Percentiles rank a stretch among this genome's conserved stretches.
These are phyloP conservation scores for Diaperis boleti DNA, from an alignment of 2,888 invertebrate genomes.

Conservation along the genomic window DNA sequence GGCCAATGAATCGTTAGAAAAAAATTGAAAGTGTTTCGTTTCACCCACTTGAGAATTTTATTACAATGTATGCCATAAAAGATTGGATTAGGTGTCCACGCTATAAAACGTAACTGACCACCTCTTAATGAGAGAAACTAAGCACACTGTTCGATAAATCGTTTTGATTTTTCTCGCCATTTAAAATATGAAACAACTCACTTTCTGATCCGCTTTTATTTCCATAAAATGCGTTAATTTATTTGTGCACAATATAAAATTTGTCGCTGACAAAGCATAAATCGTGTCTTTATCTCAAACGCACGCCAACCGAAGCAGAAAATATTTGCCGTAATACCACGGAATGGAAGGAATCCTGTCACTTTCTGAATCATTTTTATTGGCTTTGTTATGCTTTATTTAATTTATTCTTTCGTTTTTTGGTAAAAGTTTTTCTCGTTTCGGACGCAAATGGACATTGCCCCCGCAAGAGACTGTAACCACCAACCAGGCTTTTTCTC, in stretches of 20 bases:
- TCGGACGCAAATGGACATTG: neutral
- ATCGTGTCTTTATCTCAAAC: slow-evolving; percentile 19
- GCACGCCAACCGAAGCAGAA: slow-evolving; percentile 7
- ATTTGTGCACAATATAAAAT: slow-evolving; percentile 10
- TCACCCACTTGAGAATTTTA: too few species aligned
- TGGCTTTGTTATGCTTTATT: slow-evolving; percentile 7
- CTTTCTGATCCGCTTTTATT: slow-evolving; percentile 20
- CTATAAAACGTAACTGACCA: neutral
- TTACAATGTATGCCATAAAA: slow-evolving; percentile 5
- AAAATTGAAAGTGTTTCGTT: too few species aligned
- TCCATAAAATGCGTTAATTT: slow-evolving; percentile 11
- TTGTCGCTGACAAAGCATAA: slow-evolving; percentile 17
- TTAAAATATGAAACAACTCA: slow-evolving; percentile 16
- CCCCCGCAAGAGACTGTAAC: neutral
- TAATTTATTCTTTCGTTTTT: slow-evolving; percentile 3
- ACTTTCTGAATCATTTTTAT: slow-evolving; percentile 13
- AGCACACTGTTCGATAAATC: slow-evolving; percentile 17
- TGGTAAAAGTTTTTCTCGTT: neutral
- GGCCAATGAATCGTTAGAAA: too few species aligned
- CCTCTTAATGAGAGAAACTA: slow-evolving; percentile 25
- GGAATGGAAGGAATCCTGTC: slow-evolving; percentile 19
- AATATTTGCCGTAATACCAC: slow-evolving; percentile 7
- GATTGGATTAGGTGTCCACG: neutral
- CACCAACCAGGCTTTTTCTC: neutral
- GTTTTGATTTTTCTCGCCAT: slow-evolving; percentile 1